Evolutionary conservation across 2,888 invertebrate species (phyloP), one percentile per base, ranked within the genome.

Genomic region (Microctonus hyperodae): DNA sequence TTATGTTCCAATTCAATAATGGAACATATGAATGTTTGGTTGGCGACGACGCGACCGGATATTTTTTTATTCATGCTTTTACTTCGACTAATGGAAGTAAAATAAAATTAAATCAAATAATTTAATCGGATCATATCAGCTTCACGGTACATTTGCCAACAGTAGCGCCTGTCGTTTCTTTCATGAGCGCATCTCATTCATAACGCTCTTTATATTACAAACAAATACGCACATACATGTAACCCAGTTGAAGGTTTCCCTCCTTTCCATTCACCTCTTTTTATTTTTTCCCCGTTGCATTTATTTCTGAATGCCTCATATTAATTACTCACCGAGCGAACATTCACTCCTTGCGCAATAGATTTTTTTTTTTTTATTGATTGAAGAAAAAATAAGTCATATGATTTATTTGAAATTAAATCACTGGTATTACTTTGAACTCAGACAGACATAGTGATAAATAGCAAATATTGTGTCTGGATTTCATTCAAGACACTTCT

Each of bases 51-150:
- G 22, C 23, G 40, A 37, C 37, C 10, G 40, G n/a, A 28, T 28
- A 7, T 28, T 5, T 28, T 28, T 28, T 7, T 28, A 5, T 7
- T 9, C 64, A 68, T 68, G 71, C 70, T 70, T 72, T 65, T 44
- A 44, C 16, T 63, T 68, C 67, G 70, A 72, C 64, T 70, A 69
- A 70, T 61, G 50, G 68, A 64, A 3, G 16, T 44, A 65, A 71
- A 68, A 71, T 73, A 70, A 63, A 37, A 64, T 63, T 50, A 72
- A 75, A 77, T 78, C 75, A 69, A 72, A 72, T 67, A 71, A 73
- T 73, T 74, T 68, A 69, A 77, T 78, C 78, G 70, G 62, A 64
- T 44, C n/a, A 44, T 44, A 25, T 60, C 56, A 61, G 63, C 58
- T 71, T 73, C 69, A 69, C 69, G 69, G 69, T 51, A 70, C 73